Base-by-base conservation (phyloP, 2,797 vertebrate species). In the Falco concolor region DNA sequence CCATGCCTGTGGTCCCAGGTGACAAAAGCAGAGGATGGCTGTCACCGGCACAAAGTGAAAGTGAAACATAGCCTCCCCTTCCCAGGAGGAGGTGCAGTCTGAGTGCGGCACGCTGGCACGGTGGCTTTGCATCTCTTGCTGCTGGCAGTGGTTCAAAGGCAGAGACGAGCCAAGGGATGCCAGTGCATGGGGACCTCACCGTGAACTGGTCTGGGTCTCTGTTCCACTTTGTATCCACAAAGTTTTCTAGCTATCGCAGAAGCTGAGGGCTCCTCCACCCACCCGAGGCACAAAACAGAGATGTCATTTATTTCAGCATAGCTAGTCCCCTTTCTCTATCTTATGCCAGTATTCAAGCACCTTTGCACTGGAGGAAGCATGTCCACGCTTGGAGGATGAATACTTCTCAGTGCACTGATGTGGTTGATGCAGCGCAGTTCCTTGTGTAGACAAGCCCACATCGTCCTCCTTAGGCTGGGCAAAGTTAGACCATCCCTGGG, bases 121-220 rank as follows among this genome's bases (percentile, higher is more conserved):
- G 53, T 9, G 42, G 11, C 25, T 59, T 73, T 92, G 75, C 7
- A 10, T 73, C 34, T 56, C 14, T 54, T 5, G 12, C 45, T 32
- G 4, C 38, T 50, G 50, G 23, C 50, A n/a, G 13, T 8, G 25
- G 12, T 36, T 82, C 87, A 70, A 56, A 77, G 30, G 47, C 60
- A 68, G n/a, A 67, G 44, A 27, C 0, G 3, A 53, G 34, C 32
- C 69, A 34, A 50, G 30, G 57, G 63, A 47, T 70, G 52, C n/a
- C 2, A 1, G 5, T 69, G 42, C 0, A 0, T 34, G n/a, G 8
- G 21, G 23, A 21, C 45, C 42, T 70, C 25, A 27, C 12, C 2
- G 3, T 52, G 27, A 83, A 12, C 23, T 13, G 28, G 15, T 18
- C 65, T 4, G 4, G 36, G 40, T 34, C 32, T 53, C 27, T 61